Base-by-base conservation (phyloP, 2,113 vertebrate species). In the Galeopterus variegatus region DNA sequence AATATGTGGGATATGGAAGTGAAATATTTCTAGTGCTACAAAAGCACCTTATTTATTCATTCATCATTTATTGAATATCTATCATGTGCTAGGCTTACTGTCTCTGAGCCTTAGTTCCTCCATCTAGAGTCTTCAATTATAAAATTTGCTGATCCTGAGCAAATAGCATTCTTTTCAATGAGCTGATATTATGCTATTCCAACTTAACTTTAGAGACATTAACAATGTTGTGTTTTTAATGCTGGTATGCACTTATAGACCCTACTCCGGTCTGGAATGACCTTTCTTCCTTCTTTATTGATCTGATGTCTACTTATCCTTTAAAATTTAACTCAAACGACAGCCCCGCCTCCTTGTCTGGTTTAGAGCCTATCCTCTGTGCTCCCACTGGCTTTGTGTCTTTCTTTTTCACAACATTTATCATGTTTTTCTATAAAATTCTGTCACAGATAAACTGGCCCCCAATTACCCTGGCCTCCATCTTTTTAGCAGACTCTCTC, bases 31-130 rank as follows among this genome's bases (percentile, higher is more conserved):
- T 86, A 82, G 28, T 65, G 24, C 24, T 56, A 64, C 8, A 17
- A 36, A 93, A 65, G 12, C 50, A 52, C 72, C 90, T 83, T 1
- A 69, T 90, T 64, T 15, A 94, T 58, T 90, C 23, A 65, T 52
- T 50, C 13, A 41, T 64, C 21, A 36, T 69, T 76, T 69, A 21
- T 4, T 88, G 48, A 92, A 52, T 52, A 67, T 58, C 18, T 88
- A 72, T 41, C 64, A 83, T 19, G 21, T 75, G 5, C 13, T 36
- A 80, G 50, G 45, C 23, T 79, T 91, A 60, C 41, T 72, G 4
- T 69, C 12, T 94, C 48, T 93, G 89, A 79, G 11, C 17, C 28
- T 85, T 75, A 67, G 52, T 72, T 82, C 84, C 45, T 84, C 60
- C 31, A 28, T 60, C 2, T 64, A 91, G 33, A 80, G 11, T 77